Base-by-base conservation (phyloP, 2,113 vertebrate genomes). In the Tylochromis polylepis region DNA sequence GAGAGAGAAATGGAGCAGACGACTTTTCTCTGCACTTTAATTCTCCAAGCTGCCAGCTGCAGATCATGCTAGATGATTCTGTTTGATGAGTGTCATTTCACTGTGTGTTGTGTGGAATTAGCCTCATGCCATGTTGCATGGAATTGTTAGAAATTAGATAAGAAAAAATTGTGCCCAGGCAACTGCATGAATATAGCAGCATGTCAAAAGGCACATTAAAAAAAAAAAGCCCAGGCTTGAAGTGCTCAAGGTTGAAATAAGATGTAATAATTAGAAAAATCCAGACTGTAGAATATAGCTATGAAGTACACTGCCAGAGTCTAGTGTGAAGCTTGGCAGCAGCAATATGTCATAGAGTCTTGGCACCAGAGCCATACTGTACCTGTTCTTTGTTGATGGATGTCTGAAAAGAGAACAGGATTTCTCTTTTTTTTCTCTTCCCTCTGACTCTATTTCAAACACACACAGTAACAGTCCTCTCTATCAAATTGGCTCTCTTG, bases 401-500 rank as follows among this genome's bases (percentile, higher is more conserved):
- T 91, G 88, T 83, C 82, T 81, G 85, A 91, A 89, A 87, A 83
- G 81, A 89, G 88, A 89, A 58, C 72, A 78, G 79, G 82, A 82
- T 87, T 81, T 84, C 53, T 77, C 41, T 56, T 16, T 43, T 81
- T 60, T 80, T 77, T n/a, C 24, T 14, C 10, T 55, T 38, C 55
- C 67, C 24, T 24, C 82, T 43, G 79, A 81, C 85, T 92, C 86
- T 80, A 91, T 93, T 92, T 93, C 85, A 88, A 90, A 90, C 80
- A 85, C 57, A 88, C 85, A 87, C 80, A 92, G 70, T 83, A 92
- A 92, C 88, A 86, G 82, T 89, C 91, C 91, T 86, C 93, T 93
- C 88, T 79, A 87, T 95, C 92, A 92, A 93, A 90, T 92, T 92
- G 91, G 83, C 87, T 93, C 88, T 83, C 87, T 84, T 83, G 89